A percentile compares a stretch with the other conserved stretches of the same genome.
Conservation (phyloP, 2,888 invertebrate genomes). For the Zeuzera pyrina region DNA sequence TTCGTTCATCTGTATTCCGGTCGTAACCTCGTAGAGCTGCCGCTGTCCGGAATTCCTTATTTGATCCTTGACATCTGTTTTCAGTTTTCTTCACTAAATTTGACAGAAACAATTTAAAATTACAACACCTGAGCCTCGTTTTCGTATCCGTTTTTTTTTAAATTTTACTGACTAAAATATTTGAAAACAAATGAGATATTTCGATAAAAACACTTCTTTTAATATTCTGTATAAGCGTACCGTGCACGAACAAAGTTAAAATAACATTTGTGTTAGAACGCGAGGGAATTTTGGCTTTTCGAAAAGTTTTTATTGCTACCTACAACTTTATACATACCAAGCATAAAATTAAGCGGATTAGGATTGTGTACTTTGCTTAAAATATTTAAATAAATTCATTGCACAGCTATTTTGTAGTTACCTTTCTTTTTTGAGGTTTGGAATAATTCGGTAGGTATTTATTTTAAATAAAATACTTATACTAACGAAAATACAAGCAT, state of each 20-base stretch:
- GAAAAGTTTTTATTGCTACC: conserved; percentile 24
- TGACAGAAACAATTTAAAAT: conserved; percentile 10
- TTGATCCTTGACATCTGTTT: conserved; percentile 34
- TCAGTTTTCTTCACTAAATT: conserved; percentile 14
- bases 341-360: background rate
- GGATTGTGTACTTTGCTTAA: background rate
- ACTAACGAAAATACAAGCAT: too few species aligned
- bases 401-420: too few species aligned
- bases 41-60: conserved; percentile 45
- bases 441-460: too few species aligned
- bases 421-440: too few species aligned
- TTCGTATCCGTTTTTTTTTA: conserved; percentile 14
- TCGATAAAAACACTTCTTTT: conserved; percentile 14
- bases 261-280: conserved; percentile 24
- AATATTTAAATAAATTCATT: background rate
- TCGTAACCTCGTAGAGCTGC: conserved; percentile 25
- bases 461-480: too few species aligned
- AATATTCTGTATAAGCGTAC: conserved; percentile 24
- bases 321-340: background rate
- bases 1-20: conserved; percentile 50
- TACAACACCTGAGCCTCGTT: conserved; percentile 5
- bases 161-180: conserved; percentile 26
- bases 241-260: conserved; percentile 23
- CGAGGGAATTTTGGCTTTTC: conserved; percentile 15
- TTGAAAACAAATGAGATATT: conserved; percentile 18